These are phyloP conservation scores for Agrilus planipennis DNA, from an alignment of 1,140 invertebrate species.

Conservation along the genomic window DNA sequence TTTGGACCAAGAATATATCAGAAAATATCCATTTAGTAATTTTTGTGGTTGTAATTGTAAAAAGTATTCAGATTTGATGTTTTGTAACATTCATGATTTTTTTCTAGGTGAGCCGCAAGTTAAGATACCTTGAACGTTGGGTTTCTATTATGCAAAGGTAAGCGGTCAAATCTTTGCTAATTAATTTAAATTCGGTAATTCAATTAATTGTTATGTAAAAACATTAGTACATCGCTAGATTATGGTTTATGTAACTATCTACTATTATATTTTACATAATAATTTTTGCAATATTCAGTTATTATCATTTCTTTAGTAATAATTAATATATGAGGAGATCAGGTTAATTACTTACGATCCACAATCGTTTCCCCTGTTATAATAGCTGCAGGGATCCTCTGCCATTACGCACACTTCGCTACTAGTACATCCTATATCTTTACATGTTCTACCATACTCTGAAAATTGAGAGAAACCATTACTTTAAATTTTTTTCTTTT, in stretches of 20 bases:
- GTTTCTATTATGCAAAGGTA: too few species aligned
- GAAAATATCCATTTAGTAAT: too few species aligned
- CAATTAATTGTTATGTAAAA: neutral
- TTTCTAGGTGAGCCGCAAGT: too few species aligned
- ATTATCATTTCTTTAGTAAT: neutral
- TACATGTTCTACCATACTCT: constrained; percentile 65
- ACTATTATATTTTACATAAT: neutral
- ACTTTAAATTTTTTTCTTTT: neutral
- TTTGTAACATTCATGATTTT: too few species aligned
- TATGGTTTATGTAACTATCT: too few species aligned
- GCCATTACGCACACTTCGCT: constrained; percentile 59
- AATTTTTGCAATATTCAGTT: neutral
- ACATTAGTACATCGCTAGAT: neutral
- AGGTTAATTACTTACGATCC: constrained; percentile 24
- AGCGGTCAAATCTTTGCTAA: neutral
- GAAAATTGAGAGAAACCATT: constrained; percentile 28
- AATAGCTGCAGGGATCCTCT: constrained; percentile 52
- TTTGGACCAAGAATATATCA: too few species aligned
- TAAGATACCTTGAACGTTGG: too few species aligned
- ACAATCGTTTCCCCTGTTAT: constrained; percentile 31
- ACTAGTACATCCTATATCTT: constrained; percentile 60
- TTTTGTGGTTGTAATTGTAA: too few species aligned
- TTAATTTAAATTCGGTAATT: neutral
- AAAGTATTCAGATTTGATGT: too few species aligned
- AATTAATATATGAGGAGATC: neutral